A percentile compares a stretch with the other conserved stretches of the same genome.
phyloP scores from a whole-genome alignment of 2,797 vertebrate species.

The Gymnocypris eckloni region DNA sequence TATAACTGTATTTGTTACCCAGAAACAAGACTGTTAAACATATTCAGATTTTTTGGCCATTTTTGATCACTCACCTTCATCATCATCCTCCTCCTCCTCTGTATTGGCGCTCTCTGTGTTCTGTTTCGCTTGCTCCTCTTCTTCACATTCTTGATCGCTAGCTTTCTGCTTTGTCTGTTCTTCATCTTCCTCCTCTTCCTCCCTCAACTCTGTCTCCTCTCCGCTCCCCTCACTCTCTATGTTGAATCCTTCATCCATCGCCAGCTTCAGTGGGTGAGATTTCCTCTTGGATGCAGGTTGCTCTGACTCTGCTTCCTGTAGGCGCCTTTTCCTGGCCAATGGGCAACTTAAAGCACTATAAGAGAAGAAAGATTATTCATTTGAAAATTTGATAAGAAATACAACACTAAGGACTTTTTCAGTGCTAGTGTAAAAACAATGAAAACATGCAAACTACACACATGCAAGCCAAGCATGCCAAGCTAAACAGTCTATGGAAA shows the following conservation, averaged over 20 bases:
- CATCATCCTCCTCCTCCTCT: constrained; percentile 47
- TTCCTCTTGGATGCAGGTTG: constrained; percentile 88
- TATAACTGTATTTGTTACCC: not conserved
- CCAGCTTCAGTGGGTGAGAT: constrained; percentile 89
- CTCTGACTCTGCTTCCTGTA: constrained; percentile 83
- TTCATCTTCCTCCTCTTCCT: constrained; percentile 74
- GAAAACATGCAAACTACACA: constrained; percentile 23
- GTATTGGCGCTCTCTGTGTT: constrained; percentile 13
- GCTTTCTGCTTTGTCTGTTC: constrained; percentile 38
- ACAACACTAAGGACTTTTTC: not conserved
- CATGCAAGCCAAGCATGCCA: constrained; percentile 33
- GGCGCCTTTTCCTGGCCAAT: constrained; percentile 91
- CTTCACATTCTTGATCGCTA: constrained; percentile 44
- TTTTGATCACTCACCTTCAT: constrained; percentile 59
- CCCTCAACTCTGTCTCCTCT: constrained; percentile 83
- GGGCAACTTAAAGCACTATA: constrained; percentile 91
- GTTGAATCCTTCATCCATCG: constrained; percentile 90
- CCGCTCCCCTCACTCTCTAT: constrained; percentile 88
- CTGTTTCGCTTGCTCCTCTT: constrained; percentile 57
- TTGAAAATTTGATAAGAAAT: not conserved
- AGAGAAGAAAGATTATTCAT: not conserved
- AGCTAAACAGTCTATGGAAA: constrained; percentile 7
- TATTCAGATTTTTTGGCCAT: not conserved
- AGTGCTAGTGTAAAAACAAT: not conserved
- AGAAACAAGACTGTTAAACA: not conserved